Base-by-base conservation (phyloP, 53 echinoderm and acorn worm species). In the Astropecten irregularis region DNA sequence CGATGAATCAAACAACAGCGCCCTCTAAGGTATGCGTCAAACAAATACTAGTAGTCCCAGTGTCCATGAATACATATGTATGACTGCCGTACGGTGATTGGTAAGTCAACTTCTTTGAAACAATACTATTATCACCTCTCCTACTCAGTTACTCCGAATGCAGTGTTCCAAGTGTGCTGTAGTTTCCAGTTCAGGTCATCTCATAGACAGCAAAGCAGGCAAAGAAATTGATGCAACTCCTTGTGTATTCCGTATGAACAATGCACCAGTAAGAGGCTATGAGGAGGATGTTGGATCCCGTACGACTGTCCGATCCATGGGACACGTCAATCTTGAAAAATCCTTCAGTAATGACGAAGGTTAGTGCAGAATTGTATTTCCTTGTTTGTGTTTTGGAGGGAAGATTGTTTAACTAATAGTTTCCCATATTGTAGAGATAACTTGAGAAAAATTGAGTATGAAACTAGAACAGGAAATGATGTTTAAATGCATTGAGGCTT, bases 211-310 rank as follows among this genome's bases (percentile, higher is more conserved):
- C 36, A 68, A 57, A 44, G 86, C 92, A 3, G 95, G 95, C 14
- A 9, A 20, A 10, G 92, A 91, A 63, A 95, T 95, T 55, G 95
- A 95, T 42, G 33, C 77, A 1, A 64, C 83, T 40, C 85, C 84
- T 46, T 95, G 95, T 65, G 89, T 95, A 32, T 85, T 95, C 35
- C 77, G 95, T 35, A 95, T 95, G 95, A 95, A 95, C 65, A 91
- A 89, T 64, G 95, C 95, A 11, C 95, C 95, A 4, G 87, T 87
- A 10, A 30, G 26, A 23, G 95, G 92, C 58, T 95, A 86, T 49
- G 89, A 95, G 74, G 47, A 44, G 2, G 95, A 95, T 59, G 95
- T 95, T 1, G 95, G 95, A 2, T 88, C 84, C n/a, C 84, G 89
- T 4, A 95, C 95, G 2, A 95, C 95, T 16, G 71, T 95, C 9